Evolutionary conservation across 1,140 invertebrate genomes (phyloP).

Genomic region (Panulirus ornatus): DNA sequence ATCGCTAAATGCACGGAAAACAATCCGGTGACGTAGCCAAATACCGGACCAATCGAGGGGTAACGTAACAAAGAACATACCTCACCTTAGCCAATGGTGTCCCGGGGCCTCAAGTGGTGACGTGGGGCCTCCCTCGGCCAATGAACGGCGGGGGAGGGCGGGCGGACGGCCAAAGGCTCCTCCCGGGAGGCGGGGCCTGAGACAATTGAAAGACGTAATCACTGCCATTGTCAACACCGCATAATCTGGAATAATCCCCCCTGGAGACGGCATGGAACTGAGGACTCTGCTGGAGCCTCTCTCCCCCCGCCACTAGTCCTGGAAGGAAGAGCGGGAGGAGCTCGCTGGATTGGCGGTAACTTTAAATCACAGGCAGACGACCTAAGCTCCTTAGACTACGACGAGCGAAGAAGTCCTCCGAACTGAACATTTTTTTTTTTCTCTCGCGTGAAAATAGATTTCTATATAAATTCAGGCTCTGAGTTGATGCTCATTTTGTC

Average conservation of each 20-base stretch:
- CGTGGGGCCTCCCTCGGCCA: not conserved
- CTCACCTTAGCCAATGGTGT: constrained; percentile 25
- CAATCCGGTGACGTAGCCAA: constrained; percentile 61
- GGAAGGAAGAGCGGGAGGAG: constrained; percentile 20
- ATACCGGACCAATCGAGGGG: constrained; percentile 31
- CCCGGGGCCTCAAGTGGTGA: constrained; percentile 28
- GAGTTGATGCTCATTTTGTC: no score
- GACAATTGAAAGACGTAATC: constrained; percentile 60
- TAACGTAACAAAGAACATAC: constrained; percentile 42
- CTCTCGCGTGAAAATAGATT: no score
- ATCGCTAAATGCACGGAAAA: constrained; percentile 66
- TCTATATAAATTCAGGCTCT: no score
- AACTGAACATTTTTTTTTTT: no score
- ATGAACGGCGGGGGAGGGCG: not conserved
- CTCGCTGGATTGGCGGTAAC: not conserved
- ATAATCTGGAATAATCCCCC: constrained; percentile 54
- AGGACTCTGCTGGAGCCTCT: not conserved
- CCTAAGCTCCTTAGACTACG: no score
- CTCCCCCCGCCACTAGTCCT: not conserved
- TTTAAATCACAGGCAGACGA: not conserved
- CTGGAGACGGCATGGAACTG: constrained; percentile 21
- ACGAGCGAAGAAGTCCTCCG: no score
- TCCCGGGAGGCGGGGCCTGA: constrained; percentile 16
- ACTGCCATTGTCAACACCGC: constrained; percentile 62
- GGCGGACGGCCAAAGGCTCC: constrained; percentile 7